Evolutionary conservation across 92 coral and sea anemone species (phyloP).

Genomic region (Palythoa grandiflora): DNA sequence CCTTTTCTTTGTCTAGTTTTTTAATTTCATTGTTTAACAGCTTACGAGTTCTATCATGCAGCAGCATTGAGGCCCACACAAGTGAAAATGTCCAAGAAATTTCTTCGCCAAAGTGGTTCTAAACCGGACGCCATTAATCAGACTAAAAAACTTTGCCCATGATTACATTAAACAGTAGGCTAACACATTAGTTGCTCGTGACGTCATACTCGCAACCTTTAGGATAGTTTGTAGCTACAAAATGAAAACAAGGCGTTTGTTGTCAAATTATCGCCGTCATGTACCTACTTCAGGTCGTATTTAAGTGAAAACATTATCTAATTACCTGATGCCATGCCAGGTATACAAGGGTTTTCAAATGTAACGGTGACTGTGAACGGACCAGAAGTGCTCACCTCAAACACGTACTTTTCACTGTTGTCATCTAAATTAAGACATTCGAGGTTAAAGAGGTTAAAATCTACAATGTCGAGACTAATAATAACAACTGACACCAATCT

Average conservation of each 20-base stretch:
- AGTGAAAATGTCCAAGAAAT: no score
- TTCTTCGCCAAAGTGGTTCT: no score
- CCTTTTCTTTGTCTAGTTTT: background rate
- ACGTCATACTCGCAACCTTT: no score
- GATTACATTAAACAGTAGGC: no score
- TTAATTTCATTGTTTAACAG: background rate
- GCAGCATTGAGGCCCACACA: background rate
- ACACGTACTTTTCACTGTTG: conserved; percentile 67
- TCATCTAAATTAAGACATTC: conserved; percentile 44
- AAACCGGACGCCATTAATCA: conserved; percentile 46
- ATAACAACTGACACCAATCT: background rate
- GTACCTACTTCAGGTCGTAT: no score
- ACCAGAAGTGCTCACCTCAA: conserved; percentile 85
- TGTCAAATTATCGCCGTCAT: no score
- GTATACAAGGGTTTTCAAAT: conserved; percentile 89
- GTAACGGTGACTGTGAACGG: conserved; percentile 91
- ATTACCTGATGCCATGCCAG: conserved; percentile 95
- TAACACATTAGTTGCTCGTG: no score
- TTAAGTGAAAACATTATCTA: background rate
- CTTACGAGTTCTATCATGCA: background rate
- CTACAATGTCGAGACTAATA: background rate
- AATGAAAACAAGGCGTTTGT: no score
- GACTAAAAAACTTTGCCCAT: no score
- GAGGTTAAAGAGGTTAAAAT: no score
- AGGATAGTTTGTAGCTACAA: no score